Conservation (phyloP, 2,797 vertebrate species). For the Galagoides demidoff region DNA sequence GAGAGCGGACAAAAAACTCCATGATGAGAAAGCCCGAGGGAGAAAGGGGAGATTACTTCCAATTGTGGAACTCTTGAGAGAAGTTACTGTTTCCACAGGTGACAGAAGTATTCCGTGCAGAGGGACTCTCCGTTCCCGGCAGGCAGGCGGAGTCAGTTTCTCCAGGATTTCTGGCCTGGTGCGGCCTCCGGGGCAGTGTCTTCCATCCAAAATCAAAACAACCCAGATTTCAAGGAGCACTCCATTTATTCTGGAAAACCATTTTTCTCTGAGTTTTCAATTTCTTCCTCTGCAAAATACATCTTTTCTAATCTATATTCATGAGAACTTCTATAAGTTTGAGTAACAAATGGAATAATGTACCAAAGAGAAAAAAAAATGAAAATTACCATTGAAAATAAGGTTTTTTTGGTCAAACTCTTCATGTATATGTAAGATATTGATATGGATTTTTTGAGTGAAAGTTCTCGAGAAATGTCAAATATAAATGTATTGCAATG, state of each 20-base stretch:
- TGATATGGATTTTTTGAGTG: not conserved
- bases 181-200: not conserved
- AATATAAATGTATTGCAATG: not conserved
- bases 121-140: not conserved
- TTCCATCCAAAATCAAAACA: slow-evolving; percentile 26
- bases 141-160: not conserved
- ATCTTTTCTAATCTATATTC: slow-evolving; percentile 60
- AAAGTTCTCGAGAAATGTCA: slow-evolving; percentile 34
- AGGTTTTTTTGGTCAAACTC: not conserved
- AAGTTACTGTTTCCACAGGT: not conserved
- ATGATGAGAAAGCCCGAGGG: not conserved
- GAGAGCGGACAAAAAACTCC: not conserved
- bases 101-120: not conserved
- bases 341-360: slow-evolving; percentile 57
- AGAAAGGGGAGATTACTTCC: not conserved
- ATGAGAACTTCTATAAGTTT: slow-evolving; percentile 24
- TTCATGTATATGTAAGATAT: slow-evolving; percentile 15
- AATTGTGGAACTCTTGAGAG: not conserved
- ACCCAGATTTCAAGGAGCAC: not conserved
- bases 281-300: slow-evolving; percentile 22
- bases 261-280: slow-evolving; percentile 36
- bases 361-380: slow-evolving; percentile 15
- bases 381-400: slow-evolving; percentile 58
- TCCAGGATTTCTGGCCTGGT: not conserved
- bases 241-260: slow-evolving; percentile 21